Evolutionary conservation across 2,797 vertebrate species (phyloP).

Genomic region (Intellagama lesueurii): DNA sequence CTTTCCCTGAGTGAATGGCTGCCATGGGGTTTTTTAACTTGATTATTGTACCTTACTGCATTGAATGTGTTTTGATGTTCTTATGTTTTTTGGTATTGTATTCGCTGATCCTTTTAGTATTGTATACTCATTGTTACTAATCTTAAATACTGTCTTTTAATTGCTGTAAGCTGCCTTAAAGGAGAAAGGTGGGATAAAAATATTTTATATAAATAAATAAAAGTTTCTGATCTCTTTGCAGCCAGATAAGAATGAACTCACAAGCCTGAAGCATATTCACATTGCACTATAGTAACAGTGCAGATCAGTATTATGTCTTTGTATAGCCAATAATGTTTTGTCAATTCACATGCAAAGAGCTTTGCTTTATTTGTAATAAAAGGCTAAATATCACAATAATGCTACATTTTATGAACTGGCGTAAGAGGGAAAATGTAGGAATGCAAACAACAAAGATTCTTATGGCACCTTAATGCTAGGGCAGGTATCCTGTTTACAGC

Average conservation of each 20-base stretch:
- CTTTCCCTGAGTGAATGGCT: too few relatives aligned
- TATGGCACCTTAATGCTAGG: too few relatives aligned
- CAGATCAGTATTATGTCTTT: background rate
- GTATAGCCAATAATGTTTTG: background rate
- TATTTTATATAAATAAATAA: background rate
- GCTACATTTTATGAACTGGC: background rate
- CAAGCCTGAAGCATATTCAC: background rate
- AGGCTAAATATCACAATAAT: background rate
- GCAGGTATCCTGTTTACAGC: too few relatives aligned
- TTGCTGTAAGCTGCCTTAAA: too few relatives aligned
- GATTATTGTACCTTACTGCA: too few relatives aligned
- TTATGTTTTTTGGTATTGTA: too few relatives aligned
- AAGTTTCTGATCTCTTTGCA: background rate
- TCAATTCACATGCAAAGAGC: constrained; percentile 10
- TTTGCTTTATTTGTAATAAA: background rate
- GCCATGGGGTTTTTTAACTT: too few relatives aligned
- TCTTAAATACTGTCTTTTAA: too few relatives aligned
- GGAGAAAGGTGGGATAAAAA: too few relatives aligned
- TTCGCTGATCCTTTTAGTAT: too few relatives aligned
- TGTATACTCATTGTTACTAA: too few relatives aligned
- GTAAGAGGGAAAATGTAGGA: background rate
- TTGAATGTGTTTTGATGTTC: too few relatives aligned
- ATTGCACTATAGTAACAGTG: background rate
- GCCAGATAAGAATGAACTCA: background rate
- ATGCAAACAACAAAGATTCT: background rate